Conservation (phyloP, 2,888 invertebrate genomes). For the Xestia xanthographa region DNA sequence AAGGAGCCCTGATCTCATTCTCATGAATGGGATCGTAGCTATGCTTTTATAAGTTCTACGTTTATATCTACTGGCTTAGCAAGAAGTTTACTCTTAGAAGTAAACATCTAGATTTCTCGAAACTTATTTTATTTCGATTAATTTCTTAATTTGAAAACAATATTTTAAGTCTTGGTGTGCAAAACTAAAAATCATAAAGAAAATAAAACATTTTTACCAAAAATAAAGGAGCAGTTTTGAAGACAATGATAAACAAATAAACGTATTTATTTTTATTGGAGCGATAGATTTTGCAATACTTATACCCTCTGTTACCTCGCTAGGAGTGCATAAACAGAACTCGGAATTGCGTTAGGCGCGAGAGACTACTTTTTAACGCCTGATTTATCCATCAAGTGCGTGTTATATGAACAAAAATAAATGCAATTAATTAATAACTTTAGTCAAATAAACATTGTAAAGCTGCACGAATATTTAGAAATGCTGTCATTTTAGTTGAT, state of each 20-base stretch:
- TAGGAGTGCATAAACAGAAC: neutral
- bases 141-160: neutral
- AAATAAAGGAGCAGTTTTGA: neutral
- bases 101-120: neutral
- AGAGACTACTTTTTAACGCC: neutral
- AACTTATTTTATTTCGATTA: neutral
- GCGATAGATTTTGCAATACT: neutral
- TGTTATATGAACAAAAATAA: neutral
- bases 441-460: neutral
- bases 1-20: constrained; percentile 38
- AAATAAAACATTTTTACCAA: neutral
- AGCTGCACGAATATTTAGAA: neutral
- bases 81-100: constrained; percentile 7
- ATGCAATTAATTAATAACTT: neutral
- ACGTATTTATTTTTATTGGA: too few species aligned
- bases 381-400: neutral
- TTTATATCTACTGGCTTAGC: neutral
- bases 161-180: neutral
- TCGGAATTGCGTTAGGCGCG: neutral
- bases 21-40: constrained; percentile 19
- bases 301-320: neutral
- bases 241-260: too few species aligned
- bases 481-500: neutral
- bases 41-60: constrained; percentile 18
- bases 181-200: neutral